phyloP scores from a whole-genome alignment of 2,888 invertebrate genomes.

The Leptopilina drosophilae region DNA sequence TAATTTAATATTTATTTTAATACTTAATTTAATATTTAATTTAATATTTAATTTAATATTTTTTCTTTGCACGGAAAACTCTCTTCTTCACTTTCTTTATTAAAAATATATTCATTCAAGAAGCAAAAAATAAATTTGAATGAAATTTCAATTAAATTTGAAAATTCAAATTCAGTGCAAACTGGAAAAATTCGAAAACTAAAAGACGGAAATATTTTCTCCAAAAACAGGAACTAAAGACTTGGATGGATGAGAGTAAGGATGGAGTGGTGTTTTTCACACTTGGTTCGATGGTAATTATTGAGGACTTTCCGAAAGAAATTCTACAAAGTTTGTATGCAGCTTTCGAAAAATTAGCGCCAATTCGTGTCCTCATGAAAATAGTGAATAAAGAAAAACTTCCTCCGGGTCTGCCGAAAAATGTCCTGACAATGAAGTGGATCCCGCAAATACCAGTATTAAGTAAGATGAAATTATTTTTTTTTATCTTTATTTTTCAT shows the following conservation, averaged over 20 bases:
- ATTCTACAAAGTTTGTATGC: constrained; percentile 60
- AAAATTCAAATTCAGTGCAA: too few species aligned
- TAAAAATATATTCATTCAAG: too few species aligned
- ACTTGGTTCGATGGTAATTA: constrained; percentile 65
- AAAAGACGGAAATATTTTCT: neutral
- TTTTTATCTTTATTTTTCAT: too few species aligned
- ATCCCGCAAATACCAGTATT: constrained; percentile 62
- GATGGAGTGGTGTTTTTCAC: constrained; percentile 67
- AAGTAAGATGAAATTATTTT: constrained; percentile 49
- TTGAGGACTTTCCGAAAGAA: constrained; percentile 60
- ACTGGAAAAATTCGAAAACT: too few species aligned
- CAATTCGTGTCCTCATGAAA: constrained; percentile 45
- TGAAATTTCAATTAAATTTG: too few species aligned
- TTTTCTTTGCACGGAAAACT: too few species aligned
- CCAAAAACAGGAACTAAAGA: constrained; percentile 56
- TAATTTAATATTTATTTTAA: neutral
- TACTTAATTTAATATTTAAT: neutral
- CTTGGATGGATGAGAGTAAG: constrained; percentile 63
- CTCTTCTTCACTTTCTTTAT: too few species aligned
- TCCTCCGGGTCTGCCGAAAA: constrained; percentile 52
- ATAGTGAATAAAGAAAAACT: too few species aligned
- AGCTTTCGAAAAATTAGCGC: constrained; percentile 61
- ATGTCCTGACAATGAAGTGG: constrained; percentile 66
- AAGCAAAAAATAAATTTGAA: too few species aligned
- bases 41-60: too few species aligned